Evolutionary conservation across 2,113 vertebrate genomes (phyloP).

Genomic region (Saguinus imperator): DNA sequence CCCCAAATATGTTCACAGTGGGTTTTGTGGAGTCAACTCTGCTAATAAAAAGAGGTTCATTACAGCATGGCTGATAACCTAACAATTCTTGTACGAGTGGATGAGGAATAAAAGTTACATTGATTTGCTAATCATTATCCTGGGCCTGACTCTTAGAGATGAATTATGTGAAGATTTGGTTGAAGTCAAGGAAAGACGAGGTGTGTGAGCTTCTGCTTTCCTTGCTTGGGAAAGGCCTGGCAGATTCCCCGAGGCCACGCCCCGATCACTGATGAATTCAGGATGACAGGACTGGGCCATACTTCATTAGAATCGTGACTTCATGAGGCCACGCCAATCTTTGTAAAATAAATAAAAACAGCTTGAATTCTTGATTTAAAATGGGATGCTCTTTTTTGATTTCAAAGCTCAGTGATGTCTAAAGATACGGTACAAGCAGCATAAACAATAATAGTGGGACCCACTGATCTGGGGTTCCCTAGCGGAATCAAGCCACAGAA

Average conservation of each 20-base stretch:
- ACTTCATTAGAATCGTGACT: neutral
- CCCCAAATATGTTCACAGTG: too few relatives aligned
- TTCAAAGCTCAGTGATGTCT: neutral
- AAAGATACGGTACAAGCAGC: neutral
- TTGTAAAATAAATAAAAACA: neutral
- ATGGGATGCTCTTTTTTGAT: neutral
- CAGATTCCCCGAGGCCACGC: neutral
- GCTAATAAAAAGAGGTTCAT: neutral
- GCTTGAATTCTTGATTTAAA: neutral
- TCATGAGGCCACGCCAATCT: neutral
- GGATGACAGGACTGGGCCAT: neutral
- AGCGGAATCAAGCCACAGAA: neutral
- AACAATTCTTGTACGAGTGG: neutral
- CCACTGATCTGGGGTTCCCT: neutral
- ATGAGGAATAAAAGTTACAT: neutral
- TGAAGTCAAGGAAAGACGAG: neutral
- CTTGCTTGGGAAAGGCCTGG: neutral
- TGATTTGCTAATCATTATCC: neutral
- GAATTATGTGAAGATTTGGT: accelerated
- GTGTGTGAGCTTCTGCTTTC: neutral
- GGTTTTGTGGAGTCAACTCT: neutral
- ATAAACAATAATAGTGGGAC: neutral
- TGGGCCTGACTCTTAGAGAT: neutral
- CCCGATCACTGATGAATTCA: neutral
- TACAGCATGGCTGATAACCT: neutral